These are phyloP conservation scores for Xiphorhynchus elegans DNA, from an alignment of 2,113 vertebrate species.

Conservation along the genomic window DNA sequence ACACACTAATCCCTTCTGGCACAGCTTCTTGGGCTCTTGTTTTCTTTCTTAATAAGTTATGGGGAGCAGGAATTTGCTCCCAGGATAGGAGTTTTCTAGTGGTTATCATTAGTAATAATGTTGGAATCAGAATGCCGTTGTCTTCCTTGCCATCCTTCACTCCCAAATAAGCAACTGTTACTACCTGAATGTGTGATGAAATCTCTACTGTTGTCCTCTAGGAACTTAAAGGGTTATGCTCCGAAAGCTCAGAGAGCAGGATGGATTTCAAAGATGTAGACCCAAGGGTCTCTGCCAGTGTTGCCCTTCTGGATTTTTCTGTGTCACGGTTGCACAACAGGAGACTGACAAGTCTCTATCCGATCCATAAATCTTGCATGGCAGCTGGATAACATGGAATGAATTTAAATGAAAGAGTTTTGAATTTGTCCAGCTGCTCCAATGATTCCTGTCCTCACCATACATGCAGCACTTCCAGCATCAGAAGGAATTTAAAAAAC, in stretches of 20 bases:
- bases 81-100: neutral
- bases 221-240: neutral
- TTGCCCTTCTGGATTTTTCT: neutral
- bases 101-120: neutral
- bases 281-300: neutral
- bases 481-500: neutral
- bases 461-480: neutral
- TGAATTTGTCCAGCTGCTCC: neutral
- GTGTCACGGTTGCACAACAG: neutral
- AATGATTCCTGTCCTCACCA: fast-evolving
- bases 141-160: neutral
- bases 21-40: neutral
- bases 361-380: neutral
- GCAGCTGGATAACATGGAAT: neutral
- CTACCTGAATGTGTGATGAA: neutral
- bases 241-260: neutral
- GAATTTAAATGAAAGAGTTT: neutral
- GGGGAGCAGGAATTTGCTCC: neutral
- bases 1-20: neutral
- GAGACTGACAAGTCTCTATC: neutral
- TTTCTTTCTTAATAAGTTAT: neutral
- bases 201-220: neutral
- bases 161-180: neutral
- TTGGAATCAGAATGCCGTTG: neutral
- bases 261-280: neutral